Conservation (phyloP, 2,797 vertebrate genomes). For the Lagorchestes hirsutus region DNA sequence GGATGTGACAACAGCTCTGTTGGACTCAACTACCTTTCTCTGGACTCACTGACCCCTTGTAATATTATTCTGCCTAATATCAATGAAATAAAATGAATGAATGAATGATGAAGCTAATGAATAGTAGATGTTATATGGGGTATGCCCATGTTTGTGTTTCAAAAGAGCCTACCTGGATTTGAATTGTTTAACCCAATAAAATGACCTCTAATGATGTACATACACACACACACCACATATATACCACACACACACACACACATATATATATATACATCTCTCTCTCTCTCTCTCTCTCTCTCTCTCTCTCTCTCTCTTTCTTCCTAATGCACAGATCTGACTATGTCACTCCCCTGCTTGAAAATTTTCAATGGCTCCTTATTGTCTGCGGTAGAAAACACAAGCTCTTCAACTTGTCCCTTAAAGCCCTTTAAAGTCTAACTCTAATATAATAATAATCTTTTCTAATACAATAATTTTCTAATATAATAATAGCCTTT, state of each 20-base stretch:
- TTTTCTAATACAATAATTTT: not conserved
- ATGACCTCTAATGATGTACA: not conserved
- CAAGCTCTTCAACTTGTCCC: not conserved
- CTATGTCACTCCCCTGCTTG: no score
- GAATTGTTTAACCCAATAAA: not conserved
- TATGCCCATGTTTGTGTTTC: not conserved
- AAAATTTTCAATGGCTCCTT: not conserved
- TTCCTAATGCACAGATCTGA: no score
- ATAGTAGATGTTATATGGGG: not conserved
- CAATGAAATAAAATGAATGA: not conserved
- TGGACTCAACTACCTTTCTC: not conserved
- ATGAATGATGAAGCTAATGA: not conserved
- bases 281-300: no score
- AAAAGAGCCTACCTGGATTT: not conserved
- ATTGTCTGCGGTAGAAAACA: not conserved
- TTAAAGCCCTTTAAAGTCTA: not conserved
- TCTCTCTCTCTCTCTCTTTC: no score
- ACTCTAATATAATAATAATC: not conserved
- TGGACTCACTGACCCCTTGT: not conserved
- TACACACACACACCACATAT: no score
- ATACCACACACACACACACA: no score
- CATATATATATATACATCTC: no score
- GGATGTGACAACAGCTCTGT: not conserved
- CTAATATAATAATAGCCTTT: not conserved
- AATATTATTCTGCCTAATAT: not conserved